A percentile compares a stretch with the other conserved stretches of the same genome.
These are phyloP conservation scores for Triplophysa rosa DNA, from an alignment of 2,113 vertebrate species.

Conservation along the genomic window DNA sequence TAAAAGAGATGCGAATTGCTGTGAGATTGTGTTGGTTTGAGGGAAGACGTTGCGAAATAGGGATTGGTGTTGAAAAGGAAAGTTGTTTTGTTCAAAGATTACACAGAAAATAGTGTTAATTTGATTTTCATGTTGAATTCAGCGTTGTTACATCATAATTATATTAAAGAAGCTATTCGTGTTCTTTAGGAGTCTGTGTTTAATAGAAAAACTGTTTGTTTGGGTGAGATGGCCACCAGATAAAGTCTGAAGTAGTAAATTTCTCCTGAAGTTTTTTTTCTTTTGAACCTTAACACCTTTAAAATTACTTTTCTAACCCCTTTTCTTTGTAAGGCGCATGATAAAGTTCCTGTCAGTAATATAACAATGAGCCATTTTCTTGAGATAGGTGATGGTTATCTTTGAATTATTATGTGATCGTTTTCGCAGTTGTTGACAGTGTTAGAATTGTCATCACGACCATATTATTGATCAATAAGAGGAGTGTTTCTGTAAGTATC, in stretches of 20 bases:
- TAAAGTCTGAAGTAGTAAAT: neutral
- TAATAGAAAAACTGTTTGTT: neutral
- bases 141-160: neutral
- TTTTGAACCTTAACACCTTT: neutral
- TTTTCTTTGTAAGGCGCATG: neutral
- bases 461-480: slow-evolving; percentile 17
- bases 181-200: neutral
- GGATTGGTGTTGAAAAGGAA: neutral
- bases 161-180: neutral
- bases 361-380: slow-evolving; percentile 18
- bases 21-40: neutral
- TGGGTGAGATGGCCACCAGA: neutral
- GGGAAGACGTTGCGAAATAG: neutral
- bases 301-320: slow-evolving; percentile 5
- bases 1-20: too few species aligned
- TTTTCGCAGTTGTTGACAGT: slow-evolving; percentile 3
- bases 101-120: neutral
- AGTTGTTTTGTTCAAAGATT: neutral
- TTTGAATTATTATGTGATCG: neutral
- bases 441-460: neutral
- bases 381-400: slow-evolving; percentile 10
- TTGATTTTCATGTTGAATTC: neutral
- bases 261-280: neutral
- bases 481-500: neutral
- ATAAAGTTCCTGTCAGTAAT: slow-evolving; percentile 17